Evolutionary conservation across 2,113 vertebrate species (phyloP).

Genomic region (Nansenia antarctica): DNA sequence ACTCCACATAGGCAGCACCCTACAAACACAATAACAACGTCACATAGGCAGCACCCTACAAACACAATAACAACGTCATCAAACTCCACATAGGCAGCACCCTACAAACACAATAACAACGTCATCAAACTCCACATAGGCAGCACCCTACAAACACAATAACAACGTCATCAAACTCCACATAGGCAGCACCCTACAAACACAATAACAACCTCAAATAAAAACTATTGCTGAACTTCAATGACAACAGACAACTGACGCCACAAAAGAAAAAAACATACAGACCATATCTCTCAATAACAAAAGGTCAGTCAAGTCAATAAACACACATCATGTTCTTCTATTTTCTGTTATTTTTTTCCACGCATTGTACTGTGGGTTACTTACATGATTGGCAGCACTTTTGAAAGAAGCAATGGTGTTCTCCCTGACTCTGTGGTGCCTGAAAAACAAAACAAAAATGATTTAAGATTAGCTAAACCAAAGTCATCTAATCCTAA

Average conservation of each 20-base stretch:
- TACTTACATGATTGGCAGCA: slow-evolving; percentile 90
- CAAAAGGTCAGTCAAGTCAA: no score
- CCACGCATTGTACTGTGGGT: fast-evolving
- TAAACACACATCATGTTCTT: no score
- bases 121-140: slow-evolving; percentile 94
- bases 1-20: slow-evolving; percentile 95
- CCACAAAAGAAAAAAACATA: neutral
- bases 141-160: slow-evolving; percentile 81
- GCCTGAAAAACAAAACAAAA: slow-evolving; percentile 69
- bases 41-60: neutral
- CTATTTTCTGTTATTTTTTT: neutral
- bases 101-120: slow-evolving; percentile 65
- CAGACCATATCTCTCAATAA: no score
- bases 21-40: slow-evolving; percentile 41
- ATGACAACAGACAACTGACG: neutral
- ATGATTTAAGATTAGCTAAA: neutral
- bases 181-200: slow-evolving; percentile 88
- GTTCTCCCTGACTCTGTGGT: slow-evolving; percentile 94
- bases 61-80: no score
- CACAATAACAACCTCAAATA: neutral
- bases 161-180: slow-evolving; percentile 87
- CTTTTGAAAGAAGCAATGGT: slow-evolving; percentile 93
- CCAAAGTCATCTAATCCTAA: no score
- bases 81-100: slow-evolving; percentile 94
- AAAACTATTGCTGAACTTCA: neutral